A percentile compares a stretch with the other conserved stretches of the same genome.
Evolutionary conservation across 2,888 invertebrate species (phyloP).

Genomic region (Fragum whitleyi): DNA sequence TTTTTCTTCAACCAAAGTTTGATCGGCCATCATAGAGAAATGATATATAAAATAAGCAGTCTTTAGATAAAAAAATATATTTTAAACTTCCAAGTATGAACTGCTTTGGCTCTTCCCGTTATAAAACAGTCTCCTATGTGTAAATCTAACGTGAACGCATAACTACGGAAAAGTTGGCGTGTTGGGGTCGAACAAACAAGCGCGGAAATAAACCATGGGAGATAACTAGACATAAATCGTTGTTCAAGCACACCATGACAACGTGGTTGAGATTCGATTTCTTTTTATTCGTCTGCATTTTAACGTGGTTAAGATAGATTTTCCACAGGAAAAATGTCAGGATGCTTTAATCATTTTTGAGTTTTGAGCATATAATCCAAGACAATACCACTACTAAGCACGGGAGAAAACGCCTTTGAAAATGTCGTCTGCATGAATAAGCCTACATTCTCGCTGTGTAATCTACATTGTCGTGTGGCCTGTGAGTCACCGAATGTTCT

Average conservation of each 20-base stretch:
- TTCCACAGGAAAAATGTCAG: no score
- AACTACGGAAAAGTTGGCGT: slow-evolving; percentile 41
- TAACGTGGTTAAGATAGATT: not conserved
- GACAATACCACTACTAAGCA: no score
- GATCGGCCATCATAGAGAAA: not conserved
- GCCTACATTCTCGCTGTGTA: slow-evolving; percentile 2
- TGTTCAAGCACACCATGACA: slow-evolving; percentile 61
- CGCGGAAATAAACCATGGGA: slow-evolving; percentile 63
- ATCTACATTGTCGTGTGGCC: slow-evolving; percentile 10
- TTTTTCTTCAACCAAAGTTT: slow-evolving; percentile 11
- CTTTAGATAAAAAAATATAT: slow-evolving; percentile 34
- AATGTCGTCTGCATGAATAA: slow-evolving; percentile 19
- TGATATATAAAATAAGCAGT: not conserved
- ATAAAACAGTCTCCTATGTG: slow-evolving; percentile 81
- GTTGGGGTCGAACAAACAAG: slow-evolving; percentile 58
- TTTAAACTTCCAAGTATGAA: slow-evolving; percentile 37
- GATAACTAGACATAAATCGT: slow-evolving; percentile 61
- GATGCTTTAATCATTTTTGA: no score
- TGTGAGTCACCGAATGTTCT: slow-evolving; percentile 11
- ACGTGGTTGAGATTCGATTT: slow-evolving; percentile 43
- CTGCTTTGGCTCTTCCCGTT: slow-evolving; percentile 82
- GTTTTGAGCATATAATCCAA: no score
- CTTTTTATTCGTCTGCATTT: slow-evolving; percentile 38
- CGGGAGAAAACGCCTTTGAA: no score
- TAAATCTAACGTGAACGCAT: slow-evolving; percentile 52